These are phyloP conservation scores for Phrynosoma platyrhinos DNA, from an alignment of 2,113 vertebrate genomes.

Conservation along the genomic window DNA sequence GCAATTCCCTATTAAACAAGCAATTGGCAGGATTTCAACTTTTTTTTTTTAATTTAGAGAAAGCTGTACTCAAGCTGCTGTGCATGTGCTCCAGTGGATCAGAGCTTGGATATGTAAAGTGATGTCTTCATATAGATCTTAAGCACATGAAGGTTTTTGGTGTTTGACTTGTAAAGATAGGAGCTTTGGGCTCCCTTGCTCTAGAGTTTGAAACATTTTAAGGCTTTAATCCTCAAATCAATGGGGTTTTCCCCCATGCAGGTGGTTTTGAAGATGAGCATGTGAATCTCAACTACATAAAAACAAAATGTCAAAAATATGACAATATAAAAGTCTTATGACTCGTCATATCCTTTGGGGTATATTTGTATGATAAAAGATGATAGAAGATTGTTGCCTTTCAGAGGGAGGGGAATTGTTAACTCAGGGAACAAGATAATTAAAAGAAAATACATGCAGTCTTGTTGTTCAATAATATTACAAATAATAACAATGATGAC, in stretches of 20 bases:
- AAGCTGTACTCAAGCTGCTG: not conserved
- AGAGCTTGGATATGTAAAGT: conserved; percentile 16
- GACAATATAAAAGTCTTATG: conserved; percentile 29
- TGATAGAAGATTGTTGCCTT: not conserved
- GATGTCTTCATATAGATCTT: conserved; percentile 28
- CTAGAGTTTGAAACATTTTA: conserved; percentile 13
- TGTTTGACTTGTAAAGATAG: conserved; percentile 12
- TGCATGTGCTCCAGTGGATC: not conserved
- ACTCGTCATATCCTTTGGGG: conserved; percentile 19
- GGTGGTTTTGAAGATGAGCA: conserved; percentile 34
- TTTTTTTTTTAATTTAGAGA: not conserved
- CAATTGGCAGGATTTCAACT: not conserved
- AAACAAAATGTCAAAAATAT: conserved; percentile 38
- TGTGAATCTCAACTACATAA: conserved; percentile 30
- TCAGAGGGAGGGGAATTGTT: not conserved
- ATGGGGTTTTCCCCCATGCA: not conserved
- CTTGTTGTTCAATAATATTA: not conserved
- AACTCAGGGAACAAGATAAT: conserved; percentile 14
- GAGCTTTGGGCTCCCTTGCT: conserved; percentile 16
- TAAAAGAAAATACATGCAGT: conserved; percentile 6
- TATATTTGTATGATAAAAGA: conserved; percentile 29
- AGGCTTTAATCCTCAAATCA: conserved; percentile 41
- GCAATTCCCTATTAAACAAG: not conserved
- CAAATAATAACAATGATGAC: not conserved
- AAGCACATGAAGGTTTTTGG: conserved; percentile 16